These are phyloP conservation scores for Planococcus citri DNA, from an alignment of 1,140 invertebrate species.

Conservation along the genomic window DNA sequence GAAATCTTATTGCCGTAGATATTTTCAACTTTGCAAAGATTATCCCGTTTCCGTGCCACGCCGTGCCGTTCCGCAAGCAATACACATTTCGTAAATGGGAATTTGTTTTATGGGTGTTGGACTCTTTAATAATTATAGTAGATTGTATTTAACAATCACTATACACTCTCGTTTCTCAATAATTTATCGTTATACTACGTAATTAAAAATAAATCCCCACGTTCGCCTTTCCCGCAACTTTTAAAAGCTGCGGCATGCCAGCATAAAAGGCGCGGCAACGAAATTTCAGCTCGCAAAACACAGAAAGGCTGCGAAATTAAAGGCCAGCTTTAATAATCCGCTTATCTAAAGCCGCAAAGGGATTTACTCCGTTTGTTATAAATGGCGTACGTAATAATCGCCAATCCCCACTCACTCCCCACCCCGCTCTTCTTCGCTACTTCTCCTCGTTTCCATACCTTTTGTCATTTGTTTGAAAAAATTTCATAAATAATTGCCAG, in stretches of 20 bases:
- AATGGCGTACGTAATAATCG: constrained; percentile 18
- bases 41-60: too few species aligned
- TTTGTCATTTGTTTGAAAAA: neutral
- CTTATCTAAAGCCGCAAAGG: constrained; percentile 19
- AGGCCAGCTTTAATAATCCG: constrained; percentile 20
- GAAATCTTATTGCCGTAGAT: neutral
- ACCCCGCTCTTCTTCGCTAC: too few species aligned
- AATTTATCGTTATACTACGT: constrained; percentile 17
- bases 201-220: constrained; percentile 18
- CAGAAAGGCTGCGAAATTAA: constrained; percentile 14
- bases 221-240: neutral
- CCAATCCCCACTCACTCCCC: too few species aligned
- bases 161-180: constrained; percentile 14
- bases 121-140: constrained; percentile 11
- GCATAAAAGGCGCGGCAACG: constrained; percentile 16
- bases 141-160: constrained; percentile 14
- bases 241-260: neutral
- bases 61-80: too few species aligned
- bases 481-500: constrained; percentile 2
- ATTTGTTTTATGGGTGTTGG: neutral
- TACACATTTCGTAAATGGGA: neutral
- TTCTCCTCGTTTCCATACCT: neutral
- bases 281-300: constrained; percentile 11
- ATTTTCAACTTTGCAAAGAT: neutral
- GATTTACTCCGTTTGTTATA: constrained; percentile 17